Evolutionary conservation across 1,140 invertebrate species (phyloP), one percentile per base, ranked within the genome.

Genomic region (Arctopsyche grandis): DNA sequence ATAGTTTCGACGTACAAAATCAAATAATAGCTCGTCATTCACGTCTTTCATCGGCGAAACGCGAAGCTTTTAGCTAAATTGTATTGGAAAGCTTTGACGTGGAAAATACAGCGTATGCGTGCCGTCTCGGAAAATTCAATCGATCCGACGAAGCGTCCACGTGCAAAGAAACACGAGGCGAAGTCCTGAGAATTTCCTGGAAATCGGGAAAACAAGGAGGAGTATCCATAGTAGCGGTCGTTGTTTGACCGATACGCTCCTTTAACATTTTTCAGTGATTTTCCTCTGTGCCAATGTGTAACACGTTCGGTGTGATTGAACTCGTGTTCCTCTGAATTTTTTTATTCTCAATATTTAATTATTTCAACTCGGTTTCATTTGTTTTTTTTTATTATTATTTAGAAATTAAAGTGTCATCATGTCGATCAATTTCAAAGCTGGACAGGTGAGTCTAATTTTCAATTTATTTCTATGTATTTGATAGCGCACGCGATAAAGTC

Each of bases 341-440:
- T n/a, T n/a, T n/a, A n/a, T n/a, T n/a, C n/a, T n/a, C n/a, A n/a
- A n/a, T n/a, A n/a, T n/a, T n/a, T n/a, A n/a, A n/a, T n/a, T n/a
- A n/a, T n/a, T n/a, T n/a, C n/a, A n/a, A n/a, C n/a, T n/a, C n/a
- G n/a, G n/a, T 4, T 38, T 38, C 29, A 38, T 38, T 38, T 38
- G 29, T 38, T 38, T 4, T 38, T 38, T 4, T 4, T 19, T 22
- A 19, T 70, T 70, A 70, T 70, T 70, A 70, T 38, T 16, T 69
- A 29, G 26, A 74, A 56, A 26, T 56, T n/a, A 44, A 80, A 74
- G 21, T 66, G 19, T 10, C 24, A 26, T 26, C 12, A 82, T 82
- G 81, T 82, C 81, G 14, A 77, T 73, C 46, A 78, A 82, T 38
- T 82, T 79, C 58, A 46, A 60, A n/a, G 81, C 81, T 73, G 81